Evolutionary conservation across 2,113 vertebrate species (phyloP).

Genomic region (Barbus barbus): DNA sequence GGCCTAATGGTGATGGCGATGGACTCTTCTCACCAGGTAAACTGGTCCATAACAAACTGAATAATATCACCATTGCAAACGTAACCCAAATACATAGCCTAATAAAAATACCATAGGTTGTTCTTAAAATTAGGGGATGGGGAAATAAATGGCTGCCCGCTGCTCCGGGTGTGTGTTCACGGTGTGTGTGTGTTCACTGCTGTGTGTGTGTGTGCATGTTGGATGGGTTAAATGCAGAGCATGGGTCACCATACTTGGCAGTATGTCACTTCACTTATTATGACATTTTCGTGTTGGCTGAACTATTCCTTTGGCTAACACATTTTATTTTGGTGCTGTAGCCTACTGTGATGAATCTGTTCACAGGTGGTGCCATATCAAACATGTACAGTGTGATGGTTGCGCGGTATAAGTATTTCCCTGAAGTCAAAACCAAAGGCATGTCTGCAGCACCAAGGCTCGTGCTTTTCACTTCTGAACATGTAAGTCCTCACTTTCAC

Average conservation of each 20-base stretch:
- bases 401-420: slow-evolving; percentile 96
- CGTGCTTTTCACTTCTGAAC: slow-evolving; percentile 96
- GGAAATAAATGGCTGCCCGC: background rate
- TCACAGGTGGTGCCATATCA: slow-evolving; percentile 92
- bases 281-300: background rate
- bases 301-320: background rate
- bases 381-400: slow-evolving; percentile 99
- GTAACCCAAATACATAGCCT: too few species aligned
- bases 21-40: slow-evolving; percentile 95
- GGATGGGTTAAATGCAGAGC: too few species aligned
- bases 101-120: too few species aligned
- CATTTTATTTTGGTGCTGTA: background rate
- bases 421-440: slow-evolving; percentile 97
- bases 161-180: too few species aligned
- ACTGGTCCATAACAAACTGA: background rate
- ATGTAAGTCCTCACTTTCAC: slow-evolving; percentile 74
- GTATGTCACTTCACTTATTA: too few species aligned
- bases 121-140: background rate
- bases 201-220: too few species aligned
- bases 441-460: slow-evolving; percentile 94
- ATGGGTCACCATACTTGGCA: too few species aligned
- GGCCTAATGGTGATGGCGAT: slow-evolving; percentile 92
- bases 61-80: too few species aligned
- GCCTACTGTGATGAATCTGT: slow-evolving; percentile 25
- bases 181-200: too few species aligned